A percentile compares a stretch with the other conserved stretches of the same genome.
phyloP scores from a whole-genome alignment of 2,888 invertebrate species.

The Drosophila algonquin region DNA sequence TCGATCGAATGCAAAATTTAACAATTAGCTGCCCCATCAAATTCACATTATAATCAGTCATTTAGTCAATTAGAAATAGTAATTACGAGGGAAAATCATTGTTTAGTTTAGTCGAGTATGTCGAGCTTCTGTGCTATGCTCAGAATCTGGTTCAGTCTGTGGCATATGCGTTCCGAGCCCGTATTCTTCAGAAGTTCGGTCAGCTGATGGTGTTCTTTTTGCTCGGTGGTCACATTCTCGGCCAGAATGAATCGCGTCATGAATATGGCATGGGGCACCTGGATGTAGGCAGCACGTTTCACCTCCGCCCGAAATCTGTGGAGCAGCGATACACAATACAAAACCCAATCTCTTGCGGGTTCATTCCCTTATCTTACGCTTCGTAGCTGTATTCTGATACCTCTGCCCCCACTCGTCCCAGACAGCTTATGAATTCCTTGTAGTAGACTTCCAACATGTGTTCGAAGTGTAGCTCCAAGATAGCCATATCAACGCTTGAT shows the following conservation, averaged over 20 bases:
- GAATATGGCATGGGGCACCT: constrained; percentile 68
- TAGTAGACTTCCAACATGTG: constrained; percentile 48
- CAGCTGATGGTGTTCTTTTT: constrained; percentile 25
- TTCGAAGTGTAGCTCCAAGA: constrained; percentile 57
- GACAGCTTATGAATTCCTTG: constrained; percentile 35
- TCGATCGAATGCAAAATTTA: constrained; percentile 1
- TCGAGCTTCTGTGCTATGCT: constrained; percentile 53
- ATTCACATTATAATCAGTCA: constrained; percentile 18
- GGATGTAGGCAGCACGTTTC: constrained; percentile 56
- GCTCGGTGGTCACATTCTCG: constrained; percentile 19
- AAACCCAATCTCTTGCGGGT: background rate
- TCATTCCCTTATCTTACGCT: constrained; percentile 36
- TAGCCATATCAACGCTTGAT: constrained; percentile 58
- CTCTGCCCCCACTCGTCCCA: constrained; percentile 39
- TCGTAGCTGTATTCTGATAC: constrained; percentile 31
- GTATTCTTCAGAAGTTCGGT: constrained; percentile 44
- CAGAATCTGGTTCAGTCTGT: constrained; percentile 55
- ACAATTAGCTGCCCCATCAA: constrained; percentile 25
- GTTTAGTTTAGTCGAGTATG: constrained; percentile 49
- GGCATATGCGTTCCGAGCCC: constrained; percentile 51
- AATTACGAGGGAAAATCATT: background rate
- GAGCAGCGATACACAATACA: background rate
- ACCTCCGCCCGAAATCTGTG: constrained; percentile 53
- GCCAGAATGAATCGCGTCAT: constrained; percentile 68
- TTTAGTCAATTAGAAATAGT: background rate